Percentiles rank a stretch among this genome's conserved stretches.
phyloP scores from a whole-genome alignment of 2,113 vertebrate species.

The Melanerpes formicivorus region DNA sequence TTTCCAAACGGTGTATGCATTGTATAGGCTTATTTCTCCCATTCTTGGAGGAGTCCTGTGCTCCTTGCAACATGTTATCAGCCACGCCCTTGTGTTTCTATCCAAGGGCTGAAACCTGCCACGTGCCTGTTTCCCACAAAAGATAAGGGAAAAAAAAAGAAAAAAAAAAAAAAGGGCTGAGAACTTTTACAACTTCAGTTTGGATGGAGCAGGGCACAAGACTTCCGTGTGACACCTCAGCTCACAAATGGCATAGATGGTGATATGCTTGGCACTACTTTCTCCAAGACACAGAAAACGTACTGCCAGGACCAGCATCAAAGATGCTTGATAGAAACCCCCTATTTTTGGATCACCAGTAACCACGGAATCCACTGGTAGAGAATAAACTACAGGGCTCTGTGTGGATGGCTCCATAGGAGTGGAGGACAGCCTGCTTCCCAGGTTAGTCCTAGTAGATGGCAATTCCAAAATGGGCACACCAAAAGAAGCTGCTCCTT shows the following conservation, averaged over 20 bases:
- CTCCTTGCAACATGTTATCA: not conserved
- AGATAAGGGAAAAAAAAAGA: too few species aligned
- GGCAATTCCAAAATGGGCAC: not conserved
- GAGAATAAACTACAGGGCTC: not conserved
- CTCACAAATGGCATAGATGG: not conserved
- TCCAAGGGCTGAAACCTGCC: fast-evolving
- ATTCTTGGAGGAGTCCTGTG: not conserved
- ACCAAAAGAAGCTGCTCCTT: not conserved
- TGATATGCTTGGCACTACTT: not conserved
- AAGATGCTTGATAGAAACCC: not conserved
- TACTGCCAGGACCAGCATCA: not conserved
- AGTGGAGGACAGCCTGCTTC: not conserved
- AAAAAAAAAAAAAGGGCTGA: not conserved
- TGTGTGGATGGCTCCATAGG: not conserved
- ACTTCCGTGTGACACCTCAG: not conserved
- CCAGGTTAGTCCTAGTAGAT: not conserved
- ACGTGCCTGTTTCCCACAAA: not conserved
- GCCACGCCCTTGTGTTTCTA: not conserved
- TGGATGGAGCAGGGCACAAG: not conserved
- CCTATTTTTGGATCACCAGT: not conserved
- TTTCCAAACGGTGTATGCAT: not conserved
- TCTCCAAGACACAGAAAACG: not conserved
- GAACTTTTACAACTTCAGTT: not conserved
- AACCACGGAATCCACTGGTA: not conserved
- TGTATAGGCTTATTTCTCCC: not conserved